Conservation (phyloP, 2,113 vertebrate species). For the Lepisosteus osseus region DNA sequence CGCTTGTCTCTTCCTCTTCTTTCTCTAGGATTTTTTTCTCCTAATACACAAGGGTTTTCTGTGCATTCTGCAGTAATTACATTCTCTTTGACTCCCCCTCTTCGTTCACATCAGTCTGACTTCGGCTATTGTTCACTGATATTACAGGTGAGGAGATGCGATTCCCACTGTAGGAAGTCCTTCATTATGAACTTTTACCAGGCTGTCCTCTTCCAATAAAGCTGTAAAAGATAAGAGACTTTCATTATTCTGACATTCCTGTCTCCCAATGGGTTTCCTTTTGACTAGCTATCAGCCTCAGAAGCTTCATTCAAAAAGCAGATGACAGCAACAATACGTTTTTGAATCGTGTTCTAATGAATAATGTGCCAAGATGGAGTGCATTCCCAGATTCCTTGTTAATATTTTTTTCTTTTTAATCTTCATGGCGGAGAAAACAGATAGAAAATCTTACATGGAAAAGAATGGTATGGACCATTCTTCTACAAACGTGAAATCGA, state of each 20-base stretch:
- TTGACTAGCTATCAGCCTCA: constrained; percentile 21
- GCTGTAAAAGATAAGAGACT: constrained; percentile 22
- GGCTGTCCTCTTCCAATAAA: constrained; percentile 26
- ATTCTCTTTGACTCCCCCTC: constrained; percentile 7
- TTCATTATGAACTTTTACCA: constrained; percentile 41
- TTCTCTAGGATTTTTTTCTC: neutral
- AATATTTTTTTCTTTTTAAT: constrained; percentile 26
- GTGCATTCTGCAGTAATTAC: constrained; percentile 34
- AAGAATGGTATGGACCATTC: constrained; percentile 33
- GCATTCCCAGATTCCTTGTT: constrained; percentile 10
- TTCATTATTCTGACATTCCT: constrained; percentile 7
- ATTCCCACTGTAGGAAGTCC: constrained; percentile 34
- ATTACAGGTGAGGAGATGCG: constrained; percentile 5
- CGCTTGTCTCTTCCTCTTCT: constrained; percentile 7
- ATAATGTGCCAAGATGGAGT: constrained; percentile 18
- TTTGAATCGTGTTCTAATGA: constrained; percentile 8
- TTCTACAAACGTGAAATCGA: constrained; percentile 36
- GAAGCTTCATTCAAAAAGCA: constrained; percentile 26
- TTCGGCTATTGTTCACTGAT: constrained; percentile 20
- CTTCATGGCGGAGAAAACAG: constrained; percentile 15
- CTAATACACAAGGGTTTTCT: constrained; percentile 19
- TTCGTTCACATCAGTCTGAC: constrained; percentile 18
- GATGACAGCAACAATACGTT: neutral
- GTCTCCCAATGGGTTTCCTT: constrained; percentile 6
- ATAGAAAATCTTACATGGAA: constrained; percentile 27